These are phyloP conservation scores for Limonius californicus DNA, from an alignment of 1,140 invertebrate genomes.

Conservation along the genomic window DNA sequence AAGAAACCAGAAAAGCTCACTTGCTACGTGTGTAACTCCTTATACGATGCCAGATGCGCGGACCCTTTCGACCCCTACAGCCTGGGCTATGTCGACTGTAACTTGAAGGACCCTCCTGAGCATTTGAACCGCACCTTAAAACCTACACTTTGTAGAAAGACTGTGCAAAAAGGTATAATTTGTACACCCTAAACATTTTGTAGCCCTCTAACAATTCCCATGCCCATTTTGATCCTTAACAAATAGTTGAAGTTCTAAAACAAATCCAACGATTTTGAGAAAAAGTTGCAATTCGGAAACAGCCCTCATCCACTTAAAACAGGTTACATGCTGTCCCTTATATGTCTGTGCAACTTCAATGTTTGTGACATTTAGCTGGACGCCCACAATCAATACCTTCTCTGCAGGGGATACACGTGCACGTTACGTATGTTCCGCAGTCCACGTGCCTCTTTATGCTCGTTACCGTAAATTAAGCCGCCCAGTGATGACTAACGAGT, in stretches of 20 bases:
- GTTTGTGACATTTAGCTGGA: background rate
- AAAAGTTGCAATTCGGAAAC: background rate
- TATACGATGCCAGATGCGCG: constrained; percentile 78
- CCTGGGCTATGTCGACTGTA: constrained; percentile 78
- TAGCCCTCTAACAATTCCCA: too few relatives aligned
- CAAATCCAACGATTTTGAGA: too few relatives aligned
- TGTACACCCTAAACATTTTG: background rate
- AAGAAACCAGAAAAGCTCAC: constrained; percentile 43
- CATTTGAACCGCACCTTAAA: constrained; percentile 57
- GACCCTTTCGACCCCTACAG: constrained; percentile 79
- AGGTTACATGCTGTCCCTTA: too few relatives aligned
- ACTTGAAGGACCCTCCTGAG: constrained; percentile 64
- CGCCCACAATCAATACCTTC: background rate
- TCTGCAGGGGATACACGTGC: background rate
- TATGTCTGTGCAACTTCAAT: too few relatives aligned
- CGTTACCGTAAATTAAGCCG: background rate
- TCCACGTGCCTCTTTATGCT: background rate
- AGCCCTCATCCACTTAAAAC: background rate
- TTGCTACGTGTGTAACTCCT: constrained; percentile 84
- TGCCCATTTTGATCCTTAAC: too few relatives aligned
- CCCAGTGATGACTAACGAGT: background rate
- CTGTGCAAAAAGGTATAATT: constrained; percentile 63
- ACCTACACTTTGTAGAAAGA: constrained; percentile 74
- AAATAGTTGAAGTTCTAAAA: too few relatives aligned
- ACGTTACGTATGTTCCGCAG: background rate